Evolutionary conservation across 37 sponge, comb jelly and placozoan species (phyloP).

Genomic region (Oopsacas minuta): DNA sequence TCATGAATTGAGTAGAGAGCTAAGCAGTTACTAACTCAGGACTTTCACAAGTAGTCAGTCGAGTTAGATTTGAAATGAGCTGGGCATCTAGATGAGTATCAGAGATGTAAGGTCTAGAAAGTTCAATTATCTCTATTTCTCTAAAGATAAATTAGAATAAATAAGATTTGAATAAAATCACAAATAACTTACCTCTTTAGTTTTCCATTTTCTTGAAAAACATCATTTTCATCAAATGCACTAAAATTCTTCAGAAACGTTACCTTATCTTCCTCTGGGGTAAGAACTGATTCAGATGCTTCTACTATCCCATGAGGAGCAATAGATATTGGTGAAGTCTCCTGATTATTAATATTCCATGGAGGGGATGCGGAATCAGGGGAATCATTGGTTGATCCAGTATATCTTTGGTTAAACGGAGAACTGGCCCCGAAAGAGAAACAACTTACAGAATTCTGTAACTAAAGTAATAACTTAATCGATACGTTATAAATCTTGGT

Average conservation of each 20-base stretch:
- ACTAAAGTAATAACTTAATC: neutral
- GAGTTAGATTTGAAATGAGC: neutral
- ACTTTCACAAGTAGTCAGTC: conserved; percentile 15
- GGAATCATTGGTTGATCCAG: neutral
- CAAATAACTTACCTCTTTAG: neutral
- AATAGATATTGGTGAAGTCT: neutral
- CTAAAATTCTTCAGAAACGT: neutral
- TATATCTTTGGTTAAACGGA: neutral
- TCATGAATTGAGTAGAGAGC: neutral
- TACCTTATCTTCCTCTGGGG: neutral
- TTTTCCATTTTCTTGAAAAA: neutral
- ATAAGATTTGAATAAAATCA: neutral
- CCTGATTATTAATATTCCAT: neutral
- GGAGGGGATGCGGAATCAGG: neutral
- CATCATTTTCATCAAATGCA: neutral
- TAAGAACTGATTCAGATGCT: neutral
- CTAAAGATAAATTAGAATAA: neutral
- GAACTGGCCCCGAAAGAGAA: neutral
- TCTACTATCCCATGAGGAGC: neutral
- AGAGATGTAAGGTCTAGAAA: neutral
- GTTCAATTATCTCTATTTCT: conserved; percentile 8
- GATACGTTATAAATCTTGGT: neutral
- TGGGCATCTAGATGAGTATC: neutral
- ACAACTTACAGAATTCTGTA: neutral
- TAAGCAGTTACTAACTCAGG: neutral